Base-by-base conservation (phyloP, 2,888 invertebrate species). In the Xestoiulus laeticollis region DNA sequence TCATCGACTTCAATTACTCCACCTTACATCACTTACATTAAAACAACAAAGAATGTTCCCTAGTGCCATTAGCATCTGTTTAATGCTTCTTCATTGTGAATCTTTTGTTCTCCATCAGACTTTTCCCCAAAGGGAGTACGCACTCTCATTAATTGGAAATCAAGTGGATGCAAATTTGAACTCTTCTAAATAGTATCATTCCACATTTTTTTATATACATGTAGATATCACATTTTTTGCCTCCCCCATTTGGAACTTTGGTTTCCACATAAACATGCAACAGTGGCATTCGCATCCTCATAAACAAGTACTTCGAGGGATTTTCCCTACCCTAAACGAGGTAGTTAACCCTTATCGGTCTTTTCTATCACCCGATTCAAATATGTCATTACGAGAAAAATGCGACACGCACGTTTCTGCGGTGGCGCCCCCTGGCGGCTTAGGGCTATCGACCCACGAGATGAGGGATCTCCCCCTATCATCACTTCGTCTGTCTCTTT, bases 311-410 rank as follows among this genome's bases (percentile, higher is more conserved):
- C 68, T 22, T 68, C 68, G 22, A 68, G 22, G 68, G 68, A 68
- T 22, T 68, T 22, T 10, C 68, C 22, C 26, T 68, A 22, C 68
- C n/a, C 22, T 10, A 68, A 68, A 68, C 10, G 68, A 22, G 68
- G 68, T 68, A 68, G 68, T 68, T 26, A 68, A 68, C 68, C 68
- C 68, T 68, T 68, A 68, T 68, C 68, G 68, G 68, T 68, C n/a
- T 22, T 26, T 4, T 3, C 68, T 22, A 22, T 59, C 59, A 59
- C 59, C 59, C 59, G 59, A 59, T 59, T 59, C 59, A 12, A n/a
- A 6, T 59, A 59, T 59, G 59, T 59, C 59, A 59, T 59, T 59
- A 5, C 5, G 59, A 3, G 19, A 59, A 48, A 59, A 68, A 26
- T 22, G 68, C 8, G 26, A 26, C 68, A 68, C 68, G 68, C 68